phyloP scores from a whole-genome alignment of 2,888 invertebrate species.

The Nephrotoma flavescens region DNA sequence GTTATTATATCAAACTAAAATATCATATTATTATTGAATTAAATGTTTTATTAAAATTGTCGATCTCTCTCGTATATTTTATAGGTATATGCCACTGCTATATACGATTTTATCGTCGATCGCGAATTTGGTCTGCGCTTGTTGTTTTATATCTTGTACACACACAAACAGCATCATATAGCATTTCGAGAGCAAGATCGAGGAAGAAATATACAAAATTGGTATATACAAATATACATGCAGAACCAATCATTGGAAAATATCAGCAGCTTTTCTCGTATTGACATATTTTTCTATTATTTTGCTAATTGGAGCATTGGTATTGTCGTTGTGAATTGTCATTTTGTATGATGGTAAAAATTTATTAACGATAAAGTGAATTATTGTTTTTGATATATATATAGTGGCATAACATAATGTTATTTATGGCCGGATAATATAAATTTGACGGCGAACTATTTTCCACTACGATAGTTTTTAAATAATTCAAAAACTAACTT shows the following conservation, averaged over 20 bases:
- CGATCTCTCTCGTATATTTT: background rate
- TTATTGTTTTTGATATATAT: background rate
- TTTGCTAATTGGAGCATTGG: conserved; percentile 15
- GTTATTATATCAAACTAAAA: background rate
- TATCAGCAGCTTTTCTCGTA: conserved; percentile 11
- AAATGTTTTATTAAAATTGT: background rate
- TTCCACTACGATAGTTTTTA: no score
- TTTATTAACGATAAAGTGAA: background rate
- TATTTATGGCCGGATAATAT: background rate
- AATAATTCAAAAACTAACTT: no score
- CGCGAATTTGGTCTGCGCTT: background rate
- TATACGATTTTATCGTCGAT: background rate
- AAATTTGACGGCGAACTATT: no score
- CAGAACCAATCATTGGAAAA: conserved; percentile 9
- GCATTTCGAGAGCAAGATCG: background rate
- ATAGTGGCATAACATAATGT: background rate
- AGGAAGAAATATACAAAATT: background rate
- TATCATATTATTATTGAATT: background rate
- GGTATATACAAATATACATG: background rate
- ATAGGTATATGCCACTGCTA: background rate
- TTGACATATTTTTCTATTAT: conserved; percentile 18
- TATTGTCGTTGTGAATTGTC: background rate
- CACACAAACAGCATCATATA: background rate
- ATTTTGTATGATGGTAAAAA: background rate
- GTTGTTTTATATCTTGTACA: background rate